Evolutionary conservation across 2,888 invertebrate genomes (phyloP).

Genomic region (Oasisia sp.): DNA sequence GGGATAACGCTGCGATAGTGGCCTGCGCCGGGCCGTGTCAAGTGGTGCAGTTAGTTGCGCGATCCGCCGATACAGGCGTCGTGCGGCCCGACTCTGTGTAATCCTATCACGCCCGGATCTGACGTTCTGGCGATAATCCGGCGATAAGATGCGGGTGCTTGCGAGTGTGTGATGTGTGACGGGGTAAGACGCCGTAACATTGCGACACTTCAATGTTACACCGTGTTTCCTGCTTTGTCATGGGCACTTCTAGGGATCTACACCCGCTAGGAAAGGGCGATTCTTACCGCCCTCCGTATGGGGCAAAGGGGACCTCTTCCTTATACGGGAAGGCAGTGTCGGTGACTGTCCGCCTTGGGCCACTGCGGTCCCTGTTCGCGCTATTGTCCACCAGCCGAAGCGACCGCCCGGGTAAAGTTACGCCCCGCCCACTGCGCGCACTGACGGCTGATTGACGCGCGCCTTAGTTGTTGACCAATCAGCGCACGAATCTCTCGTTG

Average conservation of each 20-base stretch:
- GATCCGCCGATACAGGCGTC: neutral
- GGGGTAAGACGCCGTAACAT: neutral
- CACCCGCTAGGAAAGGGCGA: neutral
- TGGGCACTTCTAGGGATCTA: neutral
- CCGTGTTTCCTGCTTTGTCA: neutral
- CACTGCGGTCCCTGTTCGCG: neutral
- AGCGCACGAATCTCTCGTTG: neutral
- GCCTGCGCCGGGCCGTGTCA: neutral
- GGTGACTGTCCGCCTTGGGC: neutral
- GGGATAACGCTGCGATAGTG: neutral
- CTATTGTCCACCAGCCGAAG: neutral
- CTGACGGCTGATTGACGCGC: neutral
- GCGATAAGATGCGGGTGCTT: neutral
- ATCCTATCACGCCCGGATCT: neutral
- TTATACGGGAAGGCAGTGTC: neutral
- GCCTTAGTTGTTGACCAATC: neutral
- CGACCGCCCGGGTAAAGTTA: neutral
- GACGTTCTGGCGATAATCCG: neutral
- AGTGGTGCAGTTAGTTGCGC: conserved; percentile 17
- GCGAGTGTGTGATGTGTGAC: neutral
- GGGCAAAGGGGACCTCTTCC: neutral
- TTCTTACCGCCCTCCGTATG: neutral
- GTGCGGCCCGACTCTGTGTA: neutral
- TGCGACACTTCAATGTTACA: neutral
- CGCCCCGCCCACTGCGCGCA: neutral